Conservation (phyloP, 2,113 vertebrate species). For the Hemiprocne comata region DNA sequence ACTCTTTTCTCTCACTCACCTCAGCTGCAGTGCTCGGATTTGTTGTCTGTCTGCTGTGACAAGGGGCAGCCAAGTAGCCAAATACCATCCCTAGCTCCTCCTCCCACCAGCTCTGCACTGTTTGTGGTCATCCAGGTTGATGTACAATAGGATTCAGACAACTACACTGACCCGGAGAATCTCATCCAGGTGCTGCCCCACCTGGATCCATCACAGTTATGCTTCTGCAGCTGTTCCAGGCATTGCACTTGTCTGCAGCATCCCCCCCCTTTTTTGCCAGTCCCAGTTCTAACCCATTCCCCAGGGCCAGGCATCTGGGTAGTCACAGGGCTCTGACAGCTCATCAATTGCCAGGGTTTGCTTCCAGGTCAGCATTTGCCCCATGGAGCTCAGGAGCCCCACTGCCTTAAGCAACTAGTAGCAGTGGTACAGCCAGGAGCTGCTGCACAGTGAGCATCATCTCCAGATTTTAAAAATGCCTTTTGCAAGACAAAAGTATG, state of each 20-base stretch:
- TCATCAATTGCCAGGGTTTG: neutral
- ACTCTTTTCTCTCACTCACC: neutral
- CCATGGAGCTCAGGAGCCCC: neutral
- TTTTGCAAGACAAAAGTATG: neutral
- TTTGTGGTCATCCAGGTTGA: accelerated
- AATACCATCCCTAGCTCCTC: neutral
- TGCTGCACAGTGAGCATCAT: neutral
- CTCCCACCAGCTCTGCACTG: neutral
- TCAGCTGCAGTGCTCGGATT: neutral
- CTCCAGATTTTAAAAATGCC: neutral
- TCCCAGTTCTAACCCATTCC: neutral
- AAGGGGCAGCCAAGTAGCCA: neutral
- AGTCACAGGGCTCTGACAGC: neutral
- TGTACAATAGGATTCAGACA: accelerated
- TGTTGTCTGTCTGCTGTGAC: neutral
- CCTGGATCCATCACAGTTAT: accelerated
- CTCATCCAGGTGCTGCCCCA: accelerated
- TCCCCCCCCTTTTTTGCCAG: neutral
- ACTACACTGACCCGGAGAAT: neutral
- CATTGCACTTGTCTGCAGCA: neutral
- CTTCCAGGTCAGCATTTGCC: neutral
- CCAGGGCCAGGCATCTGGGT: neutral
- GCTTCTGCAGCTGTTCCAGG: neutral
- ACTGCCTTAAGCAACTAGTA: neutral
- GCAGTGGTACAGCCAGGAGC: neutral